phyloP scores from a whole-genome alignment of 1,140 invertebrate species.

The Mamestra configurata region DNA sequence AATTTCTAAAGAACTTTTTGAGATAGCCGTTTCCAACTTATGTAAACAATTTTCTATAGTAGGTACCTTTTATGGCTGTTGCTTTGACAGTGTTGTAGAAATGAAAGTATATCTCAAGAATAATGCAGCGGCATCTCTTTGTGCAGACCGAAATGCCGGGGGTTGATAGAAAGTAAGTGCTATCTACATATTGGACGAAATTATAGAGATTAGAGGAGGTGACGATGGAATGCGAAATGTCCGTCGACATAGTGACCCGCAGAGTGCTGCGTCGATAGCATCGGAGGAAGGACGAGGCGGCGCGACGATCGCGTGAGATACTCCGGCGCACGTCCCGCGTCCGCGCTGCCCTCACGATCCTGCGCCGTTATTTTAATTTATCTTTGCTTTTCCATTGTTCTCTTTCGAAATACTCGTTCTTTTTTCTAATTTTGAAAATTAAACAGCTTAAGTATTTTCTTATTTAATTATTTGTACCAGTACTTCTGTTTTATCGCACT shows the following conservation, averaged over 20 bases:
- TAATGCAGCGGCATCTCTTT: slow-evolving; percentile 48
- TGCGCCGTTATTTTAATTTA: slow-evolving; percentile 75
- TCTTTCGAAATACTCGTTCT: slow-evolving; percentile 14
- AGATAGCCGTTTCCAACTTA: not conserved
- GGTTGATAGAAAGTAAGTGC: slow-evolving; percentile 51
- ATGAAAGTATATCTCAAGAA: slow-evolving; percentile 32
- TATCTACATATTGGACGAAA: slow-evolving; percentile 59
- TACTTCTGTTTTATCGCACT: not conserved
- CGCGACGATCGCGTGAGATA: slow-evolving; percentile 78
- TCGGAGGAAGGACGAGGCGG: slow-evolving; percentile 65
- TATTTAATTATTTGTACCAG: not conserved
- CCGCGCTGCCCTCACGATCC: slow-evolving; percentile 71
- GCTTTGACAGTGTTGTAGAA: slow-evolving; percentile 2
- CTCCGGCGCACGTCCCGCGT: slow-evolving; percentile 72
- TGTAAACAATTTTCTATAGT: slow-evolving; percentile 33
- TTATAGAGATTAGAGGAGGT: slow-evolving; percentile 60
- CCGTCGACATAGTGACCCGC: slow-evolving; percentile 74
- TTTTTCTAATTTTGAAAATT: slow-evolving; percentile 8
- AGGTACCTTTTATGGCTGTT: slow-evolving; percentile 8
- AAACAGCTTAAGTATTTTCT: not conserved
- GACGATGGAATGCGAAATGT: slow-evolving; percentile 67
- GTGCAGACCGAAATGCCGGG: slow-evolving; percentile 38
- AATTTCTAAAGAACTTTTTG: slow-evolving; percentile 25
- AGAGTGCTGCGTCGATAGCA: slow-evolving; percentile 62
- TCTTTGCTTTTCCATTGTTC: slow-evolving; percentile 63